Evolutionary conservation across 2,888 invertebrate species (phyloP), one percentile per base, ranked within the genome.

Genomic region (Acanthacorydalis orientalis): DNA sequence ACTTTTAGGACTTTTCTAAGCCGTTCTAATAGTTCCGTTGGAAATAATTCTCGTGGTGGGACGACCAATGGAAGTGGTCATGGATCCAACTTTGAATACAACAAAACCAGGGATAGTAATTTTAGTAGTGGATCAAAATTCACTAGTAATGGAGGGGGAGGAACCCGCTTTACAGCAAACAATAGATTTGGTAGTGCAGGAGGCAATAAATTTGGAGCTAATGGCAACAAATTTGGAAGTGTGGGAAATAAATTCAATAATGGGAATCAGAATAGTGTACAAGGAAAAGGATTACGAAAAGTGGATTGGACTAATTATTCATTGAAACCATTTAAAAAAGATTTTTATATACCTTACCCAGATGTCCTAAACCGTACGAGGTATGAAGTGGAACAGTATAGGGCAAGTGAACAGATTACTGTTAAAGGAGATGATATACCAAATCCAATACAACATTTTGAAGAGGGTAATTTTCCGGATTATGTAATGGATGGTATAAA

Each of bases 381-480:
- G 14, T 74, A 75, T 15, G 80, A 81, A 56, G 77, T 87, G 1
- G 80, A 85, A 57, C 71, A 71, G 70, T 61, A 70, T 52, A 72
- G 73, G 54, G 68, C 72, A 48, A 78, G 47, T 35, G 38, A 80
- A 55, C 77, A 81, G 60, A 83, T 85, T 14, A 82, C 83, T 2
- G 64, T 83, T 0, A 74, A 75, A 59, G 86, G 85, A 4, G 72
- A 74, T 43, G 74, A 75, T 55, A 73, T 80, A 54, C 87, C 88
- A 0, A 82, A 83, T 59, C 89, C 90, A 8, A 82, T 88, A 12
- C 69, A 84, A 54, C 72, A 73, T 31, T 89, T 90, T 61, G 80
- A 80, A 44, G 88, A 90, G 67, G 83, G 84, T 33, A 75, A 76
- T 53, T 86, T 87, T 57, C 87, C 87, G 2, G 82, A 83, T 60